Conservation (phyloP, 2,113 vertebrate genomes). For the Coptodon bakossiorum region DNA sequence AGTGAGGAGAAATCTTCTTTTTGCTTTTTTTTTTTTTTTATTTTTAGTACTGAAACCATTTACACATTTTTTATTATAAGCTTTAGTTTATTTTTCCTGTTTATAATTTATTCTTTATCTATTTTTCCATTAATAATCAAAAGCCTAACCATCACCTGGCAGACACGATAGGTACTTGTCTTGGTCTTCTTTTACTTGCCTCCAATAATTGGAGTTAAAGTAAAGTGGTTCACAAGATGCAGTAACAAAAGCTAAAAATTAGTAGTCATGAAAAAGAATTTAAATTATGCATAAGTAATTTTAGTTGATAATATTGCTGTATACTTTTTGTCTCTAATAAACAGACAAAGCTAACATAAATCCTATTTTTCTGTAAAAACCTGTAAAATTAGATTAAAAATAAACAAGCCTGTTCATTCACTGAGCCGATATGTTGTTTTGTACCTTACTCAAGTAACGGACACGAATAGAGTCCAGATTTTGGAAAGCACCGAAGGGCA, state of each 20-base stretch:
- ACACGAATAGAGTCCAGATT: neutral
- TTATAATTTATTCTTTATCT: neutral
- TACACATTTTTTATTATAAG: fast-evolving
- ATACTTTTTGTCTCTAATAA: neutral
- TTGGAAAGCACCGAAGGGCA: neutral
- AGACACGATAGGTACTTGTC: neutral
- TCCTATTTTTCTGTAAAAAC: neutral
- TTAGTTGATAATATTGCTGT: neutral
- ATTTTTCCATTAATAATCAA: neutral
- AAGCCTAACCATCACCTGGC: neutral
- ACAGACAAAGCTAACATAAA: neutral
- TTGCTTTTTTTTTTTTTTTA: neutral
- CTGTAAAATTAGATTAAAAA: neutral
- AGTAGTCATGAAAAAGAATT: neutral
- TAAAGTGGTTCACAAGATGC: neutral
- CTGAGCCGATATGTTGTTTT: neutral
- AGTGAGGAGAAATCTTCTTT: neutral
- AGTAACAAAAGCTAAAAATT: neutral
- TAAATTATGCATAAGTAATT: neutral
- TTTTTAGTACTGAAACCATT: neutral
- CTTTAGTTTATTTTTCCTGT: neutral
- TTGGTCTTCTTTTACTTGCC: neutral
- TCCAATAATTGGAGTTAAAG: neutral
- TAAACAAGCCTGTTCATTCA: neutral
- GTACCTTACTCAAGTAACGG: neutral